Evolutionary conservation across 2,888 invertebrate species (phyloP).

Genomic region (Tillus elongatus): DNA sequence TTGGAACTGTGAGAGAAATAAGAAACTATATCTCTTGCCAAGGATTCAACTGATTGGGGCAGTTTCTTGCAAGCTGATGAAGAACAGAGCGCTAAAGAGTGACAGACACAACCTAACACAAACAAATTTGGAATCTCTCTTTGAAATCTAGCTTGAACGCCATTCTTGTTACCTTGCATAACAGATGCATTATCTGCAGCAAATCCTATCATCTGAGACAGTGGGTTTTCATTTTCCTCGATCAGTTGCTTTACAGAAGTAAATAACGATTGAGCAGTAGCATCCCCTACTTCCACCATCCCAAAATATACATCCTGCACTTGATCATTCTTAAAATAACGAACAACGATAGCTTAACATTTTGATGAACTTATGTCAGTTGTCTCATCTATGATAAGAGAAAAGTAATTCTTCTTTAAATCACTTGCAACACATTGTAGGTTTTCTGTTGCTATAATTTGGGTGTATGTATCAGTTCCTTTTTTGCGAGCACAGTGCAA

Average conservation of each 20-base stretch:
- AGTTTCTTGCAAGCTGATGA: conserved; percentile 22
- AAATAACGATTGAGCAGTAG: conserved; percentile 1
- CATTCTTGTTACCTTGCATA: conserved; percentile 23
- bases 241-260: conserved; percentile 5
- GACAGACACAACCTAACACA: conserved; percentile 24
- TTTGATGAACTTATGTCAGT: conserved; percentile 12
- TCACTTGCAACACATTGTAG: no score
- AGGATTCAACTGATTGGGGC: conserved; percentile 19
- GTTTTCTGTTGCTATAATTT: no score
- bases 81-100: conserved; percentile 22
- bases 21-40: conserved; percentile 7
- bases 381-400: conserved; percentile 18
- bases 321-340: conserved; percentile 6
- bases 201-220: conserved; percentile 23
- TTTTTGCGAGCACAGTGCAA: no score
- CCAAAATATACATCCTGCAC: conserved; percentile 8
- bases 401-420: no score
- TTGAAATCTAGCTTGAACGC: conserved; percentile 18
- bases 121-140: conserved; percentile 19
- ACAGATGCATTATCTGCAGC: conserved; percentile 25
- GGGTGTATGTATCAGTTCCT: no score
- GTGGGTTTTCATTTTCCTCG: conserved; percentile 11
- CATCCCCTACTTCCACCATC: conserved; percentile 6
- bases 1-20: neutral
- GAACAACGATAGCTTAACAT: conserved; percentile 5